These are phyloP conservation scores for Meriones psammophilus DNA, from an alignment of 2,797 vertebrate species.

Conservation along the genomic window DNA sequence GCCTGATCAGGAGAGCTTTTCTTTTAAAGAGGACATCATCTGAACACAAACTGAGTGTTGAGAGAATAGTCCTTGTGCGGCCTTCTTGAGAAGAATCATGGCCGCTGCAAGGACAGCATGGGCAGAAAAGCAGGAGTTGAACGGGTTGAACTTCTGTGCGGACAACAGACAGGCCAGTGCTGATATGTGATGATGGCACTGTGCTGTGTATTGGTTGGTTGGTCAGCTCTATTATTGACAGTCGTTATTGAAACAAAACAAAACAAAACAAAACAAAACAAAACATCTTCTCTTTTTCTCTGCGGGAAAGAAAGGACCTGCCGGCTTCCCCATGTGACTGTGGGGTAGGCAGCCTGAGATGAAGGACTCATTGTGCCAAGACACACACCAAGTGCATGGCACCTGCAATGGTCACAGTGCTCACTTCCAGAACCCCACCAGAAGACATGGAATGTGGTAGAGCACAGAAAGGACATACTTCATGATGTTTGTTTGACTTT, in stretches of 20 bases:
- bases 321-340: neutral
- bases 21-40: neutral
- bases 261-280: too few relatives aligned
- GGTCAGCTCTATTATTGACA: neutral
- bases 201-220: neutral
- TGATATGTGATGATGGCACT: neutral
- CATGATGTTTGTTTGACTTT: neutral
- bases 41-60: neutral
- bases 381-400: neutral
- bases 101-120: neutral
- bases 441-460: too few relatives aligned
- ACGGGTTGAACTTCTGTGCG: neutral
- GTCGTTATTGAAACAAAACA: neutral
- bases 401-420: neutral
- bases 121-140: neutral
- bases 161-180: neutral
- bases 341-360: neutral
- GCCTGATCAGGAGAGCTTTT: neutral
- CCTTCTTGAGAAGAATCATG: neutral
- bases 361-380: neutral
- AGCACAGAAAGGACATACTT: neutral
- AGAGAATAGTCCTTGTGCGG: neutral
- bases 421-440: neutral
- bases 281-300: neutral
- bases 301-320: neutral